Percentiles rank a stretch among this genome's conserved stretches.
Evolutionary conservation across 2,888 invertebrate genomes (phyloP).

Genomic region (Perithous albicinctus): DNA sequence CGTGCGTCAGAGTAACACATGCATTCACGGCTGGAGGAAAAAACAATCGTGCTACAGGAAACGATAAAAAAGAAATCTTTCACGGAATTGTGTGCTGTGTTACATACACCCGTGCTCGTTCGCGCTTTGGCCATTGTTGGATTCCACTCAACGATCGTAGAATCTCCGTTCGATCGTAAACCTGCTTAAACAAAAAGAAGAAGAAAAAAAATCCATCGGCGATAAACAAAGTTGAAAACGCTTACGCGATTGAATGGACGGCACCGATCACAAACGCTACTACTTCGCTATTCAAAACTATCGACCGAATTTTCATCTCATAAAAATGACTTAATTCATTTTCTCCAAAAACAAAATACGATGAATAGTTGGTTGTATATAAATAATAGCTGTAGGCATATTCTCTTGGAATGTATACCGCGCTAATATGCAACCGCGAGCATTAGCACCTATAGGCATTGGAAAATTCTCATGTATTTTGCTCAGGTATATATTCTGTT

Average conservation of each 20-base stretch:
- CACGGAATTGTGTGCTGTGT: neutral
- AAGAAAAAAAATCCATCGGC: neutral
- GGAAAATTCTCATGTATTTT: constrained; percentile 9
- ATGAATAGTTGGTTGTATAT: neutral
- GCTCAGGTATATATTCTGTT: neutral
- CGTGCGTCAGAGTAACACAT: constrained; percentile 5
- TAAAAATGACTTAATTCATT: constrained; percentile 8
- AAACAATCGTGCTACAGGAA: constrained; percentile 32
- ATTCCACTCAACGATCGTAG: neutral
- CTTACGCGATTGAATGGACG: neutral
- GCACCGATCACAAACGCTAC: neutral
- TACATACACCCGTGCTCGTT: neutral
- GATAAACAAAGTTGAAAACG: neutral
- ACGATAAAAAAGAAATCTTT: constrained; percentile 15
- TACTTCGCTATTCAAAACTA: neutral
- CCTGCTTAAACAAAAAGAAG: neutral
- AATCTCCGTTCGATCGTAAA: constrained; percentile 4
- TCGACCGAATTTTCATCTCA: neutral
- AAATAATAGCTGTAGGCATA: neutral
- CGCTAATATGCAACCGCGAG: neutral
- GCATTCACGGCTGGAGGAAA: constrained; percentile 35
- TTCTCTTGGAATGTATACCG: neutral
- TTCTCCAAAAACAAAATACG: neutral
- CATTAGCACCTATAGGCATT: neutral
- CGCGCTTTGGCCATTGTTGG: neutral